phyloP scores from a whole-genome alignment of 2,797 vertebrate species.

The Macropus fuliginosus region DNA sequence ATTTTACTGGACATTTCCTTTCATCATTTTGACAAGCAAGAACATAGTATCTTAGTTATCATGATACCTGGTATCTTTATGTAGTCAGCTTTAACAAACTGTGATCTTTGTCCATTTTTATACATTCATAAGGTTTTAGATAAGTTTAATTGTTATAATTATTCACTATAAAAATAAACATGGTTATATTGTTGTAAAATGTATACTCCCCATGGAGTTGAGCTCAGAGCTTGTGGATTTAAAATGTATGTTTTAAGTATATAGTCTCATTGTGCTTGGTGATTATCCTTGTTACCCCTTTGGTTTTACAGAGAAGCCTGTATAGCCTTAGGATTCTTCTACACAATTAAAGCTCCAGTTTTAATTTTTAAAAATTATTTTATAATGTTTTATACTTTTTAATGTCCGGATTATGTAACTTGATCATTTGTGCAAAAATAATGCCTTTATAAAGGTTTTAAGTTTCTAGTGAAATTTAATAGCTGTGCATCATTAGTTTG shows the following conservation, averaged over 20 bases:
- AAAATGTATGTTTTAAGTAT: background rate
- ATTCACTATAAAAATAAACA: conserved; percentile 47
- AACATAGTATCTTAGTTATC: background rate
- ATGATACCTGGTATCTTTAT: conserved; percentile 4
- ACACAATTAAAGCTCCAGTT: background rate
- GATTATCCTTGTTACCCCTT: background rate
- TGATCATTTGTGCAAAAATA: conserved; percentile 3
- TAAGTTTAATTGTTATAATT: conserved; percentile 15
- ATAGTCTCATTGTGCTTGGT: background rate
- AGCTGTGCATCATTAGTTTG: background rate
- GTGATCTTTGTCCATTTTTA: background rate
- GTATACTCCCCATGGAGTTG: conserved; percentile 7
- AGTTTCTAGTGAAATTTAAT: conserved; percentile 16
- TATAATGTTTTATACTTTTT: conserved; percentile 2
- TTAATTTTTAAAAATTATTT: conserved; percentile 8
- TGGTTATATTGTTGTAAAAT: conserved; percentile 8
- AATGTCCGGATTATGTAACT: conserved; percentile 2
- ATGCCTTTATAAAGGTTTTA: conserved; percentile 11
- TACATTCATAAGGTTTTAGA: conserved; percentile 7
- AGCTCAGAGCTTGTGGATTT: background rate
- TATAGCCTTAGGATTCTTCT: background rate
- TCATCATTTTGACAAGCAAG: background rate
- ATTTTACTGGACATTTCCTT: conserved; percentile 24
- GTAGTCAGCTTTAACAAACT: conserved; percentile 1
- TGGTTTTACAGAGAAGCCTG: background rate